A percentile compares a stretch with the other conserved stretches of the same genome.
These are phyloP conservation scores for Tetragnatha versicolor DNA, from an alignment of 1,140 invertebrate genomes.

Conservation along the genomic window DNA sequence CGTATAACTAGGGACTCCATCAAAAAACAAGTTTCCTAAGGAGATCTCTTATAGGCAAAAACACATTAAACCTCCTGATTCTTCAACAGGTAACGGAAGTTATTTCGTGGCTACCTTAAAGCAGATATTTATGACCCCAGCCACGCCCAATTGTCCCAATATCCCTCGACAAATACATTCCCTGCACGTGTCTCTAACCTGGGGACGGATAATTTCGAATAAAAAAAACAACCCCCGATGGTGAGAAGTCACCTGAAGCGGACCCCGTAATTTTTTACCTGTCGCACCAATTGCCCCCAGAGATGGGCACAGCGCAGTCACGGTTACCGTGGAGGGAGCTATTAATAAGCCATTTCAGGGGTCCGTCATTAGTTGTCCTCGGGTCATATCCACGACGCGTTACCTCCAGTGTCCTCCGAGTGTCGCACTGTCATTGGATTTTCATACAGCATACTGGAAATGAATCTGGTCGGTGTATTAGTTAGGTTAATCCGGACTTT, in stretches of 20 bases:
- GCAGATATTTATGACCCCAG: neutral
- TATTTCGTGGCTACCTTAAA: slow-evolving; percentile 4
- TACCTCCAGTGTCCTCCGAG: too few species aligned
- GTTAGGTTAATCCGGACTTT: too few species aligned
- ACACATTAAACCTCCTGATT: too few species aligned
- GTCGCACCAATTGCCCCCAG: neutral
- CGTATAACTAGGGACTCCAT: too few species aligned
- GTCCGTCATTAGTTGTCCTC: too few species aligned
- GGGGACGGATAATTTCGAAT: neutral
- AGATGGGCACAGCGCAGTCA: neutral
- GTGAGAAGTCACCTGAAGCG: neutral
- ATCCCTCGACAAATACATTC: neutral
- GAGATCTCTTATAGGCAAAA: too few species aligned
- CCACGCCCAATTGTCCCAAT: neutral
- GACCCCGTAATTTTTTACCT: neutral
- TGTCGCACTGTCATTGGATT: too few species aligned
- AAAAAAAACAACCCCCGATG: neutral
- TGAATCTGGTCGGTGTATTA: too few species aligned
- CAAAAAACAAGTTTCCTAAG: too few species aligned
- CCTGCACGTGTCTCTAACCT: neutral
- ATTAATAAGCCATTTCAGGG: neutral
- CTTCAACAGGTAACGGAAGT: neutral
- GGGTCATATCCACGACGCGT: too few species aligned
- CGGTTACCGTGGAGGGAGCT: neutral
- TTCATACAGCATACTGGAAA: too few species aligned